Base-by-base conservation (phyloP, 2,113 vertebrate genomes). In the Pelecanus crispus region DNA sequence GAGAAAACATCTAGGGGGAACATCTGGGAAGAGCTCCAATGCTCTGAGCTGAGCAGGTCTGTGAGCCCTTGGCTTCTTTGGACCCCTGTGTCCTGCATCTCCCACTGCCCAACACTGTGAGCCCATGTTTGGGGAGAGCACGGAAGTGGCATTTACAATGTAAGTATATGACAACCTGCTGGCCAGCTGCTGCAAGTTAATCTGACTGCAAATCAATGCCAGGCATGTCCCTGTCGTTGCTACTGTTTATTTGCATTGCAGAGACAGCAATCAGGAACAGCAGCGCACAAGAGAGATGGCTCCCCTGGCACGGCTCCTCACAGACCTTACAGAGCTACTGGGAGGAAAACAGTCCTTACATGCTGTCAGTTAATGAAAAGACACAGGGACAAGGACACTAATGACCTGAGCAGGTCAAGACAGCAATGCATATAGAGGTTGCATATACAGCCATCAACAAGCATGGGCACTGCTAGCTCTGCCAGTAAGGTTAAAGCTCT, bases 121-220 rank as follows among this genome's bases (percentile, higher is more conserved):
- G 49, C 6, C 66, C 29, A 8, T 0, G 1, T 14, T 2, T 7
- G 25, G 16, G 36, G 44, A 29, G 24, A 65, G 22, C 49, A n/a
- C 0, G 1, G 42, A 32, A 45, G 74, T 2, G 0, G 9, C 29
- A 16, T 49, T 81, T n/a, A 38, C 16, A n/a, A 5, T 6, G 6
- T 18, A 31, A 56, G 26, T 19, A 7, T 0, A 17, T 29, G 50
- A 53, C 0, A 2, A 45, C 36, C 74, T 1, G 1, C 45, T 50
- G 65, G 40, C 52, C 1, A 2, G 63, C 74, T 72, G 52, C 59
- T 34, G 13, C 2, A 13, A 90, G 42, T 50, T 73, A 55, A 79
- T 78, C 81, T 68, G 42, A 1, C 53, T 45, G 70, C 26, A 52
- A 81, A 86, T 50, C 70, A 36, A 50, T 22, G 42, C 67, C 86